phyloP scores from a whole-genome alignment of 2,888 invertebrate species.

The Tuta absoluta region DNA sequence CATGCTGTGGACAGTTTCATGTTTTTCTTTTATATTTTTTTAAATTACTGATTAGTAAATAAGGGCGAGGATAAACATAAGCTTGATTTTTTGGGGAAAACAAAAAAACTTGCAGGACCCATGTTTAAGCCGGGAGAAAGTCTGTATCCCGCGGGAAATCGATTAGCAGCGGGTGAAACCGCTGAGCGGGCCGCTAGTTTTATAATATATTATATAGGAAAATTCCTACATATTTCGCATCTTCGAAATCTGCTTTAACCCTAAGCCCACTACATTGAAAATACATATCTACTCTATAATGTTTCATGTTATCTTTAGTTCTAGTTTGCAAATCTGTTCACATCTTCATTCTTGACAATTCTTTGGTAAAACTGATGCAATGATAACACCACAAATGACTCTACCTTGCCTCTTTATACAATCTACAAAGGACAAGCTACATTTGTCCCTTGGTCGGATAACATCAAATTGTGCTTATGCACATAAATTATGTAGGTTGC shows the following conservation, averaged over 20 bases:
- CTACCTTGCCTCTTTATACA: not conserved
- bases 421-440: conserved; percentile 12
- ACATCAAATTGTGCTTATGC: conserved; percentile 12
- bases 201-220: no score
- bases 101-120: no score
- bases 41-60: no score
- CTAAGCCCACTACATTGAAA: no score
- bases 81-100: no score
- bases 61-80: no score
- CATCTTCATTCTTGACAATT: not conserved
- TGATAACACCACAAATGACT: conserved; percentile 2
- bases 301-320: not conserved
- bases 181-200: no score
- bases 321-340: not conserved
- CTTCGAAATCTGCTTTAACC: no score
- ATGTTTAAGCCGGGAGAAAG: no score
- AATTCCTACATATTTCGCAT: no score
- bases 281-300: not conserved
- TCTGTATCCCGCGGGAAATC: no score
- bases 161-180: no score
- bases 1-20: not conserved
- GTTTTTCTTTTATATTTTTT: not conserved
- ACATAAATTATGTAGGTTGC: conserved; percentile 17
- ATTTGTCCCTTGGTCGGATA: conserved; percentile 17
- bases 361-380: not conserved